Conservation (phyloP, 2,113 vertebrate species). For the Podiceps cristatus region DNA sequence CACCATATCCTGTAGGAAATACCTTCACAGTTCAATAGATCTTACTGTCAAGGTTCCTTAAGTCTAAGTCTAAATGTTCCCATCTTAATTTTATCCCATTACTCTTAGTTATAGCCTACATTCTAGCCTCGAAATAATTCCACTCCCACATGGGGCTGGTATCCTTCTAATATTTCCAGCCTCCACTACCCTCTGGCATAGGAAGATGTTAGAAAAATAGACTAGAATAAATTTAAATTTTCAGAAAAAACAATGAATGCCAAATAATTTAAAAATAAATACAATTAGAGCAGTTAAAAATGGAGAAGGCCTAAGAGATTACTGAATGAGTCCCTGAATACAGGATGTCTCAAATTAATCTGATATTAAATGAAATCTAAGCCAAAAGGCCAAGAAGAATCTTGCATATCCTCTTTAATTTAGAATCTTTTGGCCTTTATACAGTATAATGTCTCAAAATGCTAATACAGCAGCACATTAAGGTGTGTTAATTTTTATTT, state of each 20-base stretch:
- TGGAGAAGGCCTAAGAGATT: slow-evolving; percentile 28
- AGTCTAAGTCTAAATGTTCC: not conserved
- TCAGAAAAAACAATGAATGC: slow-evolving; percentile 13
- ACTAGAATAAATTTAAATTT: slow-evolving; percentile 25
- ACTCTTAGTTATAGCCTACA: not conserved
- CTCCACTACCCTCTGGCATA: not conserved
- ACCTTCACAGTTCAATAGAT: not conserved
- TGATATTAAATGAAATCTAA: slow-evolving; percentile 4
- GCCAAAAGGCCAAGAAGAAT: slow-evolving; percentile 23
- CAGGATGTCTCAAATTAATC: slow-evolving; percentile 17
- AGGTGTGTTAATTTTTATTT: not conserved
- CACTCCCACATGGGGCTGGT: not conserved
- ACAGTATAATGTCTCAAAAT: not conserved
- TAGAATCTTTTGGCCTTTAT: not conserved
- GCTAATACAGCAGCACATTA: not conserved
- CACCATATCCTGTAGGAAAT: not conserved
- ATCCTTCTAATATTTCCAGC: not conserved
- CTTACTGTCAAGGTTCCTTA: not conserved
- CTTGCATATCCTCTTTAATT: not conserved
- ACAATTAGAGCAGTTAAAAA: slow-evolving; percentile 41
- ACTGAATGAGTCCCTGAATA: not conserved
- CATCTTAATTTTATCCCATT: not conserved
- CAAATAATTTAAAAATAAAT: slow-evolving; percentile 31
- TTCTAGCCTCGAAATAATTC: slow-evolving; percentile 1
- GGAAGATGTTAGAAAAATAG: slow-evolving; percentile 1